Evolutionary conservation across 2,797 vertebrate genomes (phyloP).

Genomic region (Lycodopsis pacificus): DNA sequence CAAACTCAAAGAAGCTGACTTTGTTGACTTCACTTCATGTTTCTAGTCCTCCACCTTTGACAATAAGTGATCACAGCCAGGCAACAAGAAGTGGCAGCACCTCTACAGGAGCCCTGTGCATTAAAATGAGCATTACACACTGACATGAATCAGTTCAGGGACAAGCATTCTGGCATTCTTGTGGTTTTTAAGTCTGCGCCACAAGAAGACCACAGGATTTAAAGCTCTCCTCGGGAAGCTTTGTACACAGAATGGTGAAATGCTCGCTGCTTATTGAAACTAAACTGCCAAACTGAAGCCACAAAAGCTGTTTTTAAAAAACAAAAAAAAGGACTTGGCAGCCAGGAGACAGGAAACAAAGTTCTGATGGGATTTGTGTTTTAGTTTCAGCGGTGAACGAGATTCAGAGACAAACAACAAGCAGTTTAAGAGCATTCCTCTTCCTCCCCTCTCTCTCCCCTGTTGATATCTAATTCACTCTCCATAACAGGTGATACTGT

Average conservation of each 20-base stretch:
- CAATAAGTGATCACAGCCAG: constrained; percentile 12
- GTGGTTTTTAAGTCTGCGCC: constrained; percentile 55
- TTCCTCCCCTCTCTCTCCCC: constrained; percentile 26
- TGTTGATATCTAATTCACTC: constrained; percentile 38
- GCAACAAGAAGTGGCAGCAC: constrained; percentile 20
- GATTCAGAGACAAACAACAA: constrained; percentile 39
- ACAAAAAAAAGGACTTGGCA: background rate
- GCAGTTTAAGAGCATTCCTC: constrained; percentile 25
- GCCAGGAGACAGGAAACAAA: constrained; percentile 49
- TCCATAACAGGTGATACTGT: constrained; percentile 46
- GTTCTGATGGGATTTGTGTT: constrained; percentile 40
- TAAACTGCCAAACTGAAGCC: constrained; percentile 24
- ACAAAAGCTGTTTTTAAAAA: constrained; percentile 17
- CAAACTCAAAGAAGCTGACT: constrained; percentile 61
- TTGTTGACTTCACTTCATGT: constrained; percentile 69
- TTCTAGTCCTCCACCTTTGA: constrained; percentile 24
- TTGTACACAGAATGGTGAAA: constrained; percentile 23
- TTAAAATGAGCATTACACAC: constrained; percentile 37
- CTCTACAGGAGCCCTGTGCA: constrained; percentile 36
- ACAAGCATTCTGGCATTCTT: constrained; percentile 54
- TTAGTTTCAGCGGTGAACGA: constrained; percentile 29
- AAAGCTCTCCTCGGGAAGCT: constrained; percentile 30
- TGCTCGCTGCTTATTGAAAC: constrained; percentile 23
- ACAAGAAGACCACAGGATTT: constrained; percentile 46
- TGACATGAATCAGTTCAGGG: constrained; percentile 43